Conservation (phyloP, 2,888 invertebrate genomes). For the Falcaria lacertinaria region DNA sequence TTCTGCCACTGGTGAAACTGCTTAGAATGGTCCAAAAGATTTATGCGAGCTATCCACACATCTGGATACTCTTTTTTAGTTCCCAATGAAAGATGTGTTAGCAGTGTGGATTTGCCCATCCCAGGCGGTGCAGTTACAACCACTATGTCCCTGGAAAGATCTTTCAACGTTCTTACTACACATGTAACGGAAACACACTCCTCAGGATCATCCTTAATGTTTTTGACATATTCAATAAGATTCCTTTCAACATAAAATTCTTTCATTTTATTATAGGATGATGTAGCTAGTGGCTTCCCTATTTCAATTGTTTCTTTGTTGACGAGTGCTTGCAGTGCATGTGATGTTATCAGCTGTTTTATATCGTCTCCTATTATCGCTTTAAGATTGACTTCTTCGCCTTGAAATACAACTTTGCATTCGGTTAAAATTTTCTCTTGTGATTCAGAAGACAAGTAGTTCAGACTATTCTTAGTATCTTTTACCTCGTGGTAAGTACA, state of each 20-base stretch:
- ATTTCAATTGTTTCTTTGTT: slow-evolving; percentile 2
- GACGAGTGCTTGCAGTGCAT: slow-evolving; percentile 3
- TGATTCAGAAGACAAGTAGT: slow-evolving; percentile 1
- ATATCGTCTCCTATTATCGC: not conserved
- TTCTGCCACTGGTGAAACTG: slow-evolving; percentile 5
- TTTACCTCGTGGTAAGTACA: not conserved
- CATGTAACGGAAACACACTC: not conserved
- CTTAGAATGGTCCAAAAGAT: slow-evolving; percentile 5
- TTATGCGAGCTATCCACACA: slow-evolving; percentile 8
- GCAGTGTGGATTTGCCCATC: slow-evolving; percentile 9
- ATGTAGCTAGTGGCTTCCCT: slow-evolving; percentile 1
- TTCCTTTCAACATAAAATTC: slow-evolving; percentile 4
- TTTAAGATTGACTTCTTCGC: slow-evolving; percentile 2
- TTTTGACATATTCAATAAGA: not conserved
- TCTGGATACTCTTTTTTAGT: slow-evolving; percentile 5
- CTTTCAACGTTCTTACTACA: not conserved
- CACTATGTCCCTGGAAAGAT: not conserved
- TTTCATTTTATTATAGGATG: slow-evolving; percentile 5
- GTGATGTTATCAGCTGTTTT: slow-evolving; percentile 2
- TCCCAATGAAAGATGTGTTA: slow-evolving; percentile 7
- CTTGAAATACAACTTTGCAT: slow-evolving; percentile 4
- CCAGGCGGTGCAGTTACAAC: slow-evolving; percentile 6
- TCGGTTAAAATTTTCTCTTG: slow-evolving; percentile 2
- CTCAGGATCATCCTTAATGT: not conserved
- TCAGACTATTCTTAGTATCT: slow-evolving; percentile 1